Conservation (phyloP, 2,888 invertebrate genomes). For the Amblyteles armatorius region DNA sequence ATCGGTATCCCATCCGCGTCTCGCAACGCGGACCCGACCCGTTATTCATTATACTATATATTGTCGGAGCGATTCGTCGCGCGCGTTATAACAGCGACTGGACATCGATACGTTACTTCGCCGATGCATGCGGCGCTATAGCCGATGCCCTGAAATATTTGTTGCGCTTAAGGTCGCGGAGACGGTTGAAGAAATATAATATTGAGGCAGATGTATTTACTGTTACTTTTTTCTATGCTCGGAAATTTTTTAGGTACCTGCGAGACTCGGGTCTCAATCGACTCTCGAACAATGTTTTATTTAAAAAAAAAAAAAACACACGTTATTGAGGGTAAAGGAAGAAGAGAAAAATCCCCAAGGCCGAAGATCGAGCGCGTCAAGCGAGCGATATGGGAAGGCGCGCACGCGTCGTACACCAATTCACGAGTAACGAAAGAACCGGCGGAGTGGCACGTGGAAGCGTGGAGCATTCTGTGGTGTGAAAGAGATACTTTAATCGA, state of each 20-base stretch:
- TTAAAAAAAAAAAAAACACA: no score
- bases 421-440: neutral
- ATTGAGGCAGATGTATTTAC: neutral
- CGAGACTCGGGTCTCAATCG: neutral
- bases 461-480: neutral
- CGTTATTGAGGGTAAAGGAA: no score
- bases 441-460: neutral
- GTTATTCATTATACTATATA: conserved; percentile 55
- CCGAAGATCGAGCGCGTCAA: no score
- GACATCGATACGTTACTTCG: conserved; percentile 24
- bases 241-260: neutral
- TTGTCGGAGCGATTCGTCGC: conserved; percentile 24
- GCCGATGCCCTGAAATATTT: neutral
- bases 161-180: neutral
- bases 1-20: conserved; percentile 62
- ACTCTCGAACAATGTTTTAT: neutral
- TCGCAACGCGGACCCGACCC: conserved; percentile 55
- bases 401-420: no score
- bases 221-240: neutral
- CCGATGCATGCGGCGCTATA: neutral
- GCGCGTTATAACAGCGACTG: neutral
- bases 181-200: neutral
- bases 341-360: no score
- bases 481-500: conserved; percentile 37
- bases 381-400: no score